Evolutionary conservation across 2,888 invertebrate genomes (phyloP).

Genomic region (Neoascia interrupta): DNA sequence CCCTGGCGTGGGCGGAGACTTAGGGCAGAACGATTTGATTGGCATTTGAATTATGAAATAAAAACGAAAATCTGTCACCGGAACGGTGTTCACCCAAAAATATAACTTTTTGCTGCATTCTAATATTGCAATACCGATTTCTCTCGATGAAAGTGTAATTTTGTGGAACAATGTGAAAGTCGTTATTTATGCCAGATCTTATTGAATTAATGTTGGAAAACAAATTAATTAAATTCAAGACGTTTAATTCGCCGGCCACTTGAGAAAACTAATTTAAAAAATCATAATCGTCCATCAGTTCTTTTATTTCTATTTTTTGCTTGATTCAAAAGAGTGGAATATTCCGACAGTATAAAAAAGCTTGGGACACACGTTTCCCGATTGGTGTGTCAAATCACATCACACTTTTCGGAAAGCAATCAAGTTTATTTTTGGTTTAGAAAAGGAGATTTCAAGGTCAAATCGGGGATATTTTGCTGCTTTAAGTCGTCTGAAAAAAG

Average conservation of each 20-base stretch:
- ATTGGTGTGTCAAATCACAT: not conserved
- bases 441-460: constrained; percentile 31
- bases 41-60: constrained; percentile 38
- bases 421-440: not conserved
- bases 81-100: constrained; percentile 58
- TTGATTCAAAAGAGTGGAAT: too few relatives aligned
- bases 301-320: not conserved
- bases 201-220: not conserved
- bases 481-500: not conserved
- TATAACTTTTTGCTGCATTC: constrained; percentile 62
- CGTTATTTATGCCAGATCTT: too few relatives aligned
- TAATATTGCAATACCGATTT: constrained; percentile 31
- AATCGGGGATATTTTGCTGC: not conserved
- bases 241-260: not conserved
- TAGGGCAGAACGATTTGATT: constrained; percentile 5
- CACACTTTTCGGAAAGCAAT: not conserved
- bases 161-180: constrained; percentile 1
- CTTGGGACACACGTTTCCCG: not conserved
- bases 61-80: constrained; percentile 64
- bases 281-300: too few relatives aligned
- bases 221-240: not conserved
- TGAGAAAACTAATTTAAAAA: not conserved
- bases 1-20: not conserved
- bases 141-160: constrained; percentile 19
- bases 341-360: not conserved